Evolutionary conservation across 2,888 invertebrate genomes (phyloP), one percentile per base, ranked within the genome.

Genomic region (Caenorhabditis zanzibari): DNA sequence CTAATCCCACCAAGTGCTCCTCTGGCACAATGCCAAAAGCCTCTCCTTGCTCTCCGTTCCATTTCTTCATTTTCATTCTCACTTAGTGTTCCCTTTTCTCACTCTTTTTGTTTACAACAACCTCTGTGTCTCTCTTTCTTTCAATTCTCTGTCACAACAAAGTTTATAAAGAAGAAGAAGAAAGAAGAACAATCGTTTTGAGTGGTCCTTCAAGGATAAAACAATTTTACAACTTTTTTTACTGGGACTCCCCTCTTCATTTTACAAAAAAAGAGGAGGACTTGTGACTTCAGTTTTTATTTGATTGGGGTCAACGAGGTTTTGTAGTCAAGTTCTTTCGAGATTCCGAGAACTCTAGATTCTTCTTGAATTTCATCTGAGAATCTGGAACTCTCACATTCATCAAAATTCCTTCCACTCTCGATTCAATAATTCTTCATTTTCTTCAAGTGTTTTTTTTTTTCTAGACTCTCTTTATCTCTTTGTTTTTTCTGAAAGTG

Each of bases 391-490:
- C 32, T 74, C 74, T 16, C 74, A 44, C 75, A 75, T 75, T 66
- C 64, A 64, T 64, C 19, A 19, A n/a, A n/a, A 16, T 59, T 59
- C n/a, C 26, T 24, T 26, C 16, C 14, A 16, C 24, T n/a, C 63
- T 16, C 38, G 61, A 28, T 19, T 64, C 44, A 32, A 76, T 76
- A 68, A 76, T 68, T 76, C 68, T 68, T 66, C 49, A 38, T 52
- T 75, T 28, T 38, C 38, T 32, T 58, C 58, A 66, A 75, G 74
- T 68, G 66, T 75, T 75, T 75, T 58, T 19, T 7, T n/a, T 26
- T 52, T 38, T 52, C 22, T n/a, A n/a, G n/a, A n/a, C n/a, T n/a
- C n/a, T 32, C 26, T 32, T 35, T 68, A 24, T 69, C 52, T 38
- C 4, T 59, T 47, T 71, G 16, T 26, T 16, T 41, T 56, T 69